These are phyloP conservation scores for Archips xylosteana DNA, from an alignment of 2,888 invertebrate species.

Conservation along the genomic window DNA sequence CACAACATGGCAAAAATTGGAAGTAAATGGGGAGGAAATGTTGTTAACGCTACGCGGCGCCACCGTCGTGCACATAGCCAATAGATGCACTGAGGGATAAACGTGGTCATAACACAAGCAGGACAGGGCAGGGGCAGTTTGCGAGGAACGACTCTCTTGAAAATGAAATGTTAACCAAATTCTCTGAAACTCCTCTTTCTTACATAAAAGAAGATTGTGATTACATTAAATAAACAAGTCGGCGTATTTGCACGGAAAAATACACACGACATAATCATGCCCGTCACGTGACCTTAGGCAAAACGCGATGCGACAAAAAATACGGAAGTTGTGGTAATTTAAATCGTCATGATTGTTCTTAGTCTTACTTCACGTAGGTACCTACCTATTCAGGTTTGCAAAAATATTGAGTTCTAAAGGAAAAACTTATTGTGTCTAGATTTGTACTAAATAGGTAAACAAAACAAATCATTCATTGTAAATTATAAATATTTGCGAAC, in stretches of 20 bases:
- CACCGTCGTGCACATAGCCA: too few relatives aligned
- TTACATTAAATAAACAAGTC: constrained; percentile 7
- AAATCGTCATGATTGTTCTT: constrained; percentile 17
- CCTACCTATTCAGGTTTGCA: neutral
- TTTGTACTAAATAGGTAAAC: neutral
- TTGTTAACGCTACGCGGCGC: too few relatives aligned
- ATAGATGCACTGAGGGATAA: too few relatives aligned
- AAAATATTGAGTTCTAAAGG: neutral
- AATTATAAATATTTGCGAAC: too few relatives aligned
- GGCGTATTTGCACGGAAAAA: constrained; percentile 21
- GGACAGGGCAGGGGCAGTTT: neutral
- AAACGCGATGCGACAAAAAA: constrained; percentile 52
- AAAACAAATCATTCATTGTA: neutral
- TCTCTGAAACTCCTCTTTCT: neutral
- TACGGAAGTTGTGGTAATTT: constrained; percentile 51
- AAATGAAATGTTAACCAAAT: neutral
- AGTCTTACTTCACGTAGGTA: neutral
- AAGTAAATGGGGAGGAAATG: too few relatives aligned
- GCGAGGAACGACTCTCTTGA: neutral
- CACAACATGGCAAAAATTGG: too few relatives aligned
- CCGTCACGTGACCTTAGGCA: constrained; percentile 47
- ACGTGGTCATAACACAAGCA: neutral
- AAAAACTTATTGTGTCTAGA: neutral
- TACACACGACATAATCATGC: constrained; percentile 25
- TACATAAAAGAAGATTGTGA: constrained; percentile 12